Evolutionary conservation across 2,888 invertebrate genomes (phyloP).

Genomic region (Escarpia spicata): DNA sequence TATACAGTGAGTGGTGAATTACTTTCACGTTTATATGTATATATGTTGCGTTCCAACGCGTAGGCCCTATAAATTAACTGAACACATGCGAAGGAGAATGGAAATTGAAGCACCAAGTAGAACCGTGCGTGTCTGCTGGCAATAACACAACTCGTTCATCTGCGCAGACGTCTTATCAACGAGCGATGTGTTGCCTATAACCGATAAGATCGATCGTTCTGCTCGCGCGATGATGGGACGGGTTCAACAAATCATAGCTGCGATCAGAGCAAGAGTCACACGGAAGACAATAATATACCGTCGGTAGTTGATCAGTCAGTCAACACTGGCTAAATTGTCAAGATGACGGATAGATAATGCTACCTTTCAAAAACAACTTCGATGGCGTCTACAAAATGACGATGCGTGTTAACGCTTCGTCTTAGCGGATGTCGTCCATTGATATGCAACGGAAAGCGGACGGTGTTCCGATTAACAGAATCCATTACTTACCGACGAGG

Average conservation of each 20-base stretch:
- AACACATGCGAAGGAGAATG: neutral
- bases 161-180: neutral
- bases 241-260: neutral
- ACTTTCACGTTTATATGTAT: too few species aligned
- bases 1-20: too few species aligned
- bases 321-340: too few species aligned
- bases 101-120: neutral
- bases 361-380: neutral
- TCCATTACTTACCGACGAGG: neutral
- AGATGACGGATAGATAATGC: neutral
- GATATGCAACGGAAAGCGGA: neutral
- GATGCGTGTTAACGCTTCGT: neutral
- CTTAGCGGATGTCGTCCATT: neutral
- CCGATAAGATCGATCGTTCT: constrained; percentile 10
- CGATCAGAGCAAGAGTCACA: neutral
- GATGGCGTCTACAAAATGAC: neutral
- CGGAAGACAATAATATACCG: neutral
- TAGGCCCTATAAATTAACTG: neutral
- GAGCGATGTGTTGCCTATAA: neutral
- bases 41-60: neutral
- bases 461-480: constrained; percentile 1
- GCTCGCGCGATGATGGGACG: neutral
- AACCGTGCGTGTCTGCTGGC: neutral
- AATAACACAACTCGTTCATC: neutral
- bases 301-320: too few species aligned